These are phyloP conservation scores for Amblyteles armatorius DNA, from an alignment of 2,888 invertebrate species.

Conservation along the genomic window DNA sequence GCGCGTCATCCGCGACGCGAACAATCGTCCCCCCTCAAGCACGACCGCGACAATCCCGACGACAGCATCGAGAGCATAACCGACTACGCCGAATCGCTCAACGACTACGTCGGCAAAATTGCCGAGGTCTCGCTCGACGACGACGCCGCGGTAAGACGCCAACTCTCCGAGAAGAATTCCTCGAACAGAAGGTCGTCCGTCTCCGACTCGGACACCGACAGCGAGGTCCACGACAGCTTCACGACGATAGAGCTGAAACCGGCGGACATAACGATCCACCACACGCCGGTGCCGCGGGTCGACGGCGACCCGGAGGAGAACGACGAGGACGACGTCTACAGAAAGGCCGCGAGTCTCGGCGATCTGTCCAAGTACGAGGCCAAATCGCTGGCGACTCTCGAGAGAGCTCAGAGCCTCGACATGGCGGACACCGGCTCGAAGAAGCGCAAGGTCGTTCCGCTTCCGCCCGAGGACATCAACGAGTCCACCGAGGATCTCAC, in stretches of 20 bases:
- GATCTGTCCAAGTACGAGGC: slow-evolving; percentile 90
- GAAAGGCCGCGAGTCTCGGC: slow-evolving; percentile 92
- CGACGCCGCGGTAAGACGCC: slow-evolving; percentile 60
- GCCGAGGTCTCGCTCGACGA: slow-evolving; percentile 71
- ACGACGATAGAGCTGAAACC: slow-evolving; percentile 91
- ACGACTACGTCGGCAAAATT: slow-evolving; percentile 74
- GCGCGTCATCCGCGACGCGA: slow-evolving; percentile 29
- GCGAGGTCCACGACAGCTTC: slow-evolving; percentile 82
- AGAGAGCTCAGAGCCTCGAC: slow-evolving; percentile 93
- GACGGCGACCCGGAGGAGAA: slow-evolving; percentile 85
- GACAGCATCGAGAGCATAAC: slow-evolving; percentile 77
- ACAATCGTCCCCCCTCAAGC: slow-evolving; percentile 45
- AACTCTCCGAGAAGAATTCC: slow-evolving; percentile 60
- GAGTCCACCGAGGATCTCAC: slow-evolving; percentile 82
- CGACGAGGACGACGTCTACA: slow-evolving; percentile 87
- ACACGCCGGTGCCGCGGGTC: slow-evolving; percentile 86
- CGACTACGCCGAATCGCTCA: slow-evolving; percentile 77
- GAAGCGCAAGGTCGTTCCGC: slow-evolving; percentile 88
- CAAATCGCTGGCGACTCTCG: slow-evolving; percentile 87
- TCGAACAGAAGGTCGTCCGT: slow-evolving; percentile 82
- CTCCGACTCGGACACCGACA: slow-evolving; percentile 86
- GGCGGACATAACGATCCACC: slow-evolving; percentile 91
- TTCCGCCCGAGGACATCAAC: slow-evolving; percentile 83
- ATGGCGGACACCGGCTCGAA: slow-evolving; percentile 88
- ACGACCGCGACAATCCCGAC: slow-evolving; percentile 65